Conservation (phyloP, 2,113 vertebrate genomes). For the Pteropus alecto region DNA sequence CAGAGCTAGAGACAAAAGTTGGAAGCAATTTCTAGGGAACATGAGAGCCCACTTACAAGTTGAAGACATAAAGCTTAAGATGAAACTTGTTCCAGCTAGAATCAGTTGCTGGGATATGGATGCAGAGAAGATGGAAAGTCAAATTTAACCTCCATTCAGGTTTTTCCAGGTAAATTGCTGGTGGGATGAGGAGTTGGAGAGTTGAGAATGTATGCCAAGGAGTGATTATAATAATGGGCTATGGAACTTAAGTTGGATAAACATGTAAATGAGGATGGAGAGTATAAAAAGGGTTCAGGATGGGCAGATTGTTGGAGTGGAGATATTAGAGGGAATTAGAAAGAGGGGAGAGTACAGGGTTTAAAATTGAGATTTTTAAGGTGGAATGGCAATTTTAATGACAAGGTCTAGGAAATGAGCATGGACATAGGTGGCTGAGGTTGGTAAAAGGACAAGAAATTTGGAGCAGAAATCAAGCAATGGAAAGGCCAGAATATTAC, state of each 20-base stretch:
- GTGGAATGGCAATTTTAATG: not conserved
- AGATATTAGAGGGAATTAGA: not conserved
- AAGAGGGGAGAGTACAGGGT: not conserved
- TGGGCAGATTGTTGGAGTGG: not conserved
- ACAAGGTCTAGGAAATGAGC: not conserved
- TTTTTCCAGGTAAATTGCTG: not conserved
- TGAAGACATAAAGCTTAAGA: not conserved
- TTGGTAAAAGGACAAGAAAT: constrained; percentile 15
- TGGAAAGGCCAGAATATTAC: not conserved
- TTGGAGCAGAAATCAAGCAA: not conserved
- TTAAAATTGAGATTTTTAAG: not conserved
- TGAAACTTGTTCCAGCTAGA: not conserved
- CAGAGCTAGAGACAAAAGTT: not conserved
- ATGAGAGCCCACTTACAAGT: not conserved
- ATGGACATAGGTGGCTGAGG: not conserved
- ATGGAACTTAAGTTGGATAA: not conserved
- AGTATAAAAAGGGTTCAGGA: not conserved
- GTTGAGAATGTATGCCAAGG: not conserved
- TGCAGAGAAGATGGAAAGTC: not conserved
- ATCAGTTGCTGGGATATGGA: not conserved
- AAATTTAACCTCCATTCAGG: not conserved
- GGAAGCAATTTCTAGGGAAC: not conserved
- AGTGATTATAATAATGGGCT: not conserved
- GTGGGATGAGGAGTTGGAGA: not conserved
- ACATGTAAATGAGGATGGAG: not conserved